phyloP scores from a whole-genome alignment of 2,797 vertebrate genomes.

The Brachymystax lenok region DNA sequence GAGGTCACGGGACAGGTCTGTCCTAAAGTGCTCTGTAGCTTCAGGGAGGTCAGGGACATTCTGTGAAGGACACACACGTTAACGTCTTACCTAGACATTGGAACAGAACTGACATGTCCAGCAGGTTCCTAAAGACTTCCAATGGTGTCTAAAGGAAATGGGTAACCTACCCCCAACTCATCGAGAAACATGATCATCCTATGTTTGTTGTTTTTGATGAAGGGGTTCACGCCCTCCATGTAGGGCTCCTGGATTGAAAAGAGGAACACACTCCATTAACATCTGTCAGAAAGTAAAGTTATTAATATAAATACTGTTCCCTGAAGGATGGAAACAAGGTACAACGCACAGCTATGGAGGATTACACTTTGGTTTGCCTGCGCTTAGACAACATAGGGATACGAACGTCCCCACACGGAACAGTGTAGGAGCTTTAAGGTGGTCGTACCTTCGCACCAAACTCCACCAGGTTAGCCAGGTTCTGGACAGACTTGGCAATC shows the following conservation, averaged over 20 bases:
- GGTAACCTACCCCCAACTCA: slow-evolving; percentile 94
- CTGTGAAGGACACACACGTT: slow-evolving; percentile 64
- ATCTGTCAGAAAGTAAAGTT: background rate
- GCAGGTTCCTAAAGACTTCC: background rate
- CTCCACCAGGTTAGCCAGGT: slow-evolving; percentile 98
- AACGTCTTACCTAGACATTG: background rate
- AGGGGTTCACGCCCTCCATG: slow-evolving; percentile 99
- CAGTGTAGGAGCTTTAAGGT: background rate
- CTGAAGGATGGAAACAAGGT: too few relatives aligned
- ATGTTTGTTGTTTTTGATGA: slow-evolving; percentile 99
- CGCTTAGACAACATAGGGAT: background rate
- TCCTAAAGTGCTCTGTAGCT: slow-evolving; percentile 90
- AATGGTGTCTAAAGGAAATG: background rate
- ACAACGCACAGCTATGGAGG: too few relatives aligned
- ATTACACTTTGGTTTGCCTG: background rate
- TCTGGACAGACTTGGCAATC: slow-evolving; percentile 98
- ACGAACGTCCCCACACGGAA: background rate
- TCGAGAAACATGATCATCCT: slow-evolving; percentile 99
- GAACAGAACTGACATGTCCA: background rate
- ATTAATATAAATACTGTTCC: background rate
- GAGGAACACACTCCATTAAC: background rate
- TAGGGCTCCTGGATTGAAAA: slow-evolving; percentile 87
- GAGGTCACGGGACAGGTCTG: slow-evolving; percentile 92
- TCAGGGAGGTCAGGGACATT: slow-evolving; percentile 97
- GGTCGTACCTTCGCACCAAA: slow-evolving; percentile 93